phyloP scores from a whole-genome alignment of 2,888 invertebrate genomes.

The Cenopis cana region DNA sequence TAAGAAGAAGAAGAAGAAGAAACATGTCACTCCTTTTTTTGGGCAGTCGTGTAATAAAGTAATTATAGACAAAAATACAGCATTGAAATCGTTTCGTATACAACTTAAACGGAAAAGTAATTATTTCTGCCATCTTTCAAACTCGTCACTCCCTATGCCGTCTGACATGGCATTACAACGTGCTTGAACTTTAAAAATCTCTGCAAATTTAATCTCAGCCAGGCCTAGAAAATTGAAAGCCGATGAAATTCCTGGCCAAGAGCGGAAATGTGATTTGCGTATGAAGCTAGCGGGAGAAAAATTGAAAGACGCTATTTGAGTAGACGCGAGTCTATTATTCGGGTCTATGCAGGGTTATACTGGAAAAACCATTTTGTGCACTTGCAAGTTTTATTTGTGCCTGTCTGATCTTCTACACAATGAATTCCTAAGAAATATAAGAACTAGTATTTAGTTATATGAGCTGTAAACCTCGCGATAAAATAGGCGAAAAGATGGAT shows the following conservation, averaged over 20 bases:
- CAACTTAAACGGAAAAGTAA: too few species aligned
- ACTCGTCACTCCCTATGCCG: neutral
- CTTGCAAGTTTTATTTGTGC: slow-evolving; percentile 1
- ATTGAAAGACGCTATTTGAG: slow-evolving; percentile 20
- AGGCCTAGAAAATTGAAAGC: slow-evolving; percentile 27
- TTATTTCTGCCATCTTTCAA: neutral
- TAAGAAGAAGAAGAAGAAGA: too few species aligned
- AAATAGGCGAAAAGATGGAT: too few species aligned
- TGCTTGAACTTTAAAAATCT: slow-evolving; percentile 20
- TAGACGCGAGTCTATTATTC: slow-evolving; percentile 4
- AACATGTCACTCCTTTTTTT: too few species aligned
- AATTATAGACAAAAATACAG: too few species aligned
- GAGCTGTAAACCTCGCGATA: too few species aligned
- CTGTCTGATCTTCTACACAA: neutral
- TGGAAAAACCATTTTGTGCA: neutral
- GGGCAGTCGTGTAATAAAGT: too few species aligned
- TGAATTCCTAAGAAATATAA: neutral
- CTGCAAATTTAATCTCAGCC: slow-evolving; percentile 12
- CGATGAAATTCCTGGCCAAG: slow-evolving; percentile 31
- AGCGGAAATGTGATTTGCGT: slow-evolving; percentile 35
- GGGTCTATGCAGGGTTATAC: neutral
- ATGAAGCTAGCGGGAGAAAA: slow-evolving; percentile 28
- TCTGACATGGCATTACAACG: slow-evolving; percentile 17
- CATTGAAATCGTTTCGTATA: too few species aligned
- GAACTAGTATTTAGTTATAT: too few species aligned